Evolutionary conservation across 2,888 invertebrate species (phyloP).

Genomic region (Leucoptera coffeella): DNA sequence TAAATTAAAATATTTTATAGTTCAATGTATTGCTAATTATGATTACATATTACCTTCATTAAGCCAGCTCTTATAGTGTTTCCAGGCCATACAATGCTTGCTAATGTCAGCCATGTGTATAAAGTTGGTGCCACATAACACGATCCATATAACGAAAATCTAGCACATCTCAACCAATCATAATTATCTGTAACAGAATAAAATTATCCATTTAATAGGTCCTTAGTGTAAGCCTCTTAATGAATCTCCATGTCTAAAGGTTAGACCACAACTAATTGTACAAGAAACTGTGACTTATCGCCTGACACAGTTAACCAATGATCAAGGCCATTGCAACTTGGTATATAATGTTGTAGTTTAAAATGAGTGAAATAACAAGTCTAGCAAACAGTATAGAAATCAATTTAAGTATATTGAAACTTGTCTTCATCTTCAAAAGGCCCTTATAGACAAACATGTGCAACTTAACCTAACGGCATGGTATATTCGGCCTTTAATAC

Average conservation of each 20-base stretch:
- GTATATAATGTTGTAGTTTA: no score
- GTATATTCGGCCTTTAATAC: no score
- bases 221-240: background rate
- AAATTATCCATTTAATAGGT: background rate
- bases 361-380: no score
- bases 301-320: background rate
- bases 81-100: constrained; percentile 71
- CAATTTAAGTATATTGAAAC: no score
- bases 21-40: no score
- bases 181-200: constrained; percentile 34
- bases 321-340: background rate
- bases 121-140: constrained; percentile 76
- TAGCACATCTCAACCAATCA: constrained; percentile 62
- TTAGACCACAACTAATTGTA: no score
- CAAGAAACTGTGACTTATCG: background rate
- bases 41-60: constrained; percentile 67
- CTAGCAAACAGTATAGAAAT: no score
- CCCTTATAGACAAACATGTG: no score
- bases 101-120: constrained; percentile 72
- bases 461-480: no score
- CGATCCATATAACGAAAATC: constrained; percentile 75
- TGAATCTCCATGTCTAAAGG: no score
- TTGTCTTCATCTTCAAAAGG: no score
- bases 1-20: no score
- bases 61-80: constrained; percentile 62